These are phyloP conservation scores for Xestia ashworthii DNA, from an alignment of 2,888 invertebrate genomes.

Conservation along the genomic window DNA sequence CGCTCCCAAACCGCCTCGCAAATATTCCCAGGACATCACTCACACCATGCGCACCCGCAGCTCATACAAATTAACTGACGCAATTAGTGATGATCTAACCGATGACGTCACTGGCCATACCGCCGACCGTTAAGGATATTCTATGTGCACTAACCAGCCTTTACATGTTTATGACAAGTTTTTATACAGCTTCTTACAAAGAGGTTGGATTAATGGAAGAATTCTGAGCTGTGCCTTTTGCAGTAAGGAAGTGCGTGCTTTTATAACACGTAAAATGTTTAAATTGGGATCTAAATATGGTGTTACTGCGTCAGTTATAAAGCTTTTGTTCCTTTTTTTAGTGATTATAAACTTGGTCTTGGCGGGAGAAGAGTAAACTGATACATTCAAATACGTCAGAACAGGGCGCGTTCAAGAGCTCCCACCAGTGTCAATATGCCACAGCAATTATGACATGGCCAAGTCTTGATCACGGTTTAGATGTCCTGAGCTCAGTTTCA, in stretches of 20 bases:
- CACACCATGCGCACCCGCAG: conserved; percentile 43
- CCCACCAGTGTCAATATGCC: background rate
- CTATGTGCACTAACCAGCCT: conserved; percentile 43
- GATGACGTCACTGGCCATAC: conserved; percentile 59
- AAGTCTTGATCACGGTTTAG: background rate
- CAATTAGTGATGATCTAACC: conserved; percentile 74
- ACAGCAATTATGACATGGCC: background rate
- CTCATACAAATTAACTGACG: conserved; percentile 62
- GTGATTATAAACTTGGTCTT: background rate
- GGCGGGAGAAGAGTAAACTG: background rate
- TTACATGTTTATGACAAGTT: conserved; percentile 45
- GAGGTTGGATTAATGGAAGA: conserved; percentile 25
- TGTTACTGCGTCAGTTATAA: conserved; percentile 35
- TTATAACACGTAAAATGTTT: conserved; percentile 18
- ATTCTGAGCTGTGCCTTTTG: conserved; percentile 38
- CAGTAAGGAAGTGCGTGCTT: conserved; percentile 39
- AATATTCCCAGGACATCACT: conserved; percentile 43
- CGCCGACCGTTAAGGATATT: conserved; percentile 55
- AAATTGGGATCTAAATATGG: conserved; percentile 46
- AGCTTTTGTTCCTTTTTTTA: conserved; percentile 41
- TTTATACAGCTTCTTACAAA: conserved; percentile 46
- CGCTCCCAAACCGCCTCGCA: conserved; percentile 5
- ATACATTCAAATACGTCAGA: conserved; percentile 7
- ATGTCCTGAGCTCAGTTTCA: background rate
- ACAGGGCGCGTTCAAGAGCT: background rate